These are phyloP conservation scores for Falcunculus frontatus DNA, from an alignment of 2,113 vertebrate genomes.

Conservation along the genomic window DNA sequence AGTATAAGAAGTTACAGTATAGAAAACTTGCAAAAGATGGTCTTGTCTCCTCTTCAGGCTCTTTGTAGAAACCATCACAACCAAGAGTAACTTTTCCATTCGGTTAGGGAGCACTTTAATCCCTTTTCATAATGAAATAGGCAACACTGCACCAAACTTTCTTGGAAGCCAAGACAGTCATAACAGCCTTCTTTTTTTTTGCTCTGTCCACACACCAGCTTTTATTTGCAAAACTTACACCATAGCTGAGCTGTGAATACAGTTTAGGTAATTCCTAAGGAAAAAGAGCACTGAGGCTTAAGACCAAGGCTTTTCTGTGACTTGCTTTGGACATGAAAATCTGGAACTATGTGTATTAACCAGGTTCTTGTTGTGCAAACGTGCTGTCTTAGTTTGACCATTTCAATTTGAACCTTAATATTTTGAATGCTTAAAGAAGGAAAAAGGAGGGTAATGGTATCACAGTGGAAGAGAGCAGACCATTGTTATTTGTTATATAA, in stretches of 20 bases:
- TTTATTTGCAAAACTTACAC: not conserved
- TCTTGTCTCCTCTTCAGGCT: not conserved
- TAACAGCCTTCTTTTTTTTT: not conserved
- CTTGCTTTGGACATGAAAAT: not conserved
- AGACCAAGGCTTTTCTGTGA: not conserved
- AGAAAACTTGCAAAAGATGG: not conserved
- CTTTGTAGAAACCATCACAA: not conserved
- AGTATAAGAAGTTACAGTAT: not conserved
- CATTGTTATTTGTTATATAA: not conserved
- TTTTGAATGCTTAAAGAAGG: not conserved
- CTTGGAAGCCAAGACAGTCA: not conserved
- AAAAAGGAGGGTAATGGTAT: not conserved
- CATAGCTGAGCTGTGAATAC: not conserved
- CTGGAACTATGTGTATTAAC: not conserved
- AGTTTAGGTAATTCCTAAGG: not conserved
- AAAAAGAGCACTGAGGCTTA: not conserved
- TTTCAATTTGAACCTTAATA: not conserved
- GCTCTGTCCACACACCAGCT: fast-evolving
- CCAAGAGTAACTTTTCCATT: not conserved
- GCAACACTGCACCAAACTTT: not conserved
- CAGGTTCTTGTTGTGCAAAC: not conserved
- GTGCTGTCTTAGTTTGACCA: not conserved
- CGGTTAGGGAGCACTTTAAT: not conserved
- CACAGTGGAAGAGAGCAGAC: not conserved
- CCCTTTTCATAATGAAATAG: not conserved